phyloP scores from a whole-genome alignment of 2,888 invertebrate genomes.

The Arge pagana region DNA sequence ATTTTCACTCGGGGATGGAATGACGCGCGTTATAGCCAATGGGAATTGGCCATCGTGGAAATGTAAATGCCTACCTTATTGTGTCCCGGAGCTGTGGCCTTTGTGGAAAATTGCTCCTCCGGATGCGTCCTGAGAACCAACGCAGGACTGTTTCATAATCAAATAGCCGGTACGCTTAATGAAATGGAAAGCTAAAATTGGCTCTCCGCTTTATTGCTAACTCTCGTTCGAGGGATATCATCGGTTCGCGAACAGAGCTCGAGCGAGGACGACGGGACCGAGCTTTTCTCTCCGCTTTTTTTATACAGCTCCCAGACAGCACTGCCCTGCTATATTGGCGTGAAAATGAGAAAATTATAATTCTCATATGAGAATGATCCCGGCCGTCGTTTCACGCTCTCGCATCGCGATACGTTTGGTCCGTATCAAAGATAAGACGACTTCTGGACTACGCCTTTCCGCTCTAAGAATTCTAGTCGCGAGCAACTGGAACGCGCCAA shows the following conservation, averaged over 20 bases:
- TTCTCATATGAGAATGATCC: too few species aligned
- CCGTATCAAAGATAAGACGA: too few species aligned
- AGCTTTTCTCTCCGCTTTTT: too few species aligned
- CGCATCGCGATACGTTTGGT: too few species aligned
- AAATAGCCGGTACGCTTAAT: constrained; percentile 18
- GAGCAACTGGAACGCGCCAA: too few species aligned
- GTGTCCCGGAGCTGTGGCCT: constrained; percentile 34
- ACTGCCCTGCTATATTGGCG: not conserved
- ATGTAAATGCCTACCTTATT: constrained; percentile 51
- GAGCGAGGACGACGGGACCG: too few species aligned
- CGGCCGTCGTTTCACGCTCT: too few species aligned
- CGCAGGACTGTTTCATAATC: constrained; percentile 20
- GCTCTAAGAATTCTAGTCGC: too few species aligned
- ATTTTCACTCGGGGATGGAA: constrained; percentile 7
- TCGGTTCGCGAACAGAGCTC: constrained; percentile 8
- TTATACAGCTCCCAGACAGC: not conserved
- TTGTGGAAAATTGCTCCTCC: constrained; percentile 13
- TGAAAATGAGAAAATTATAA: not conserved
- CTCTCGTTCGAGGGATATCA: constrained; percentile 9
- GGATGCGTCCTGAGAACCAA: not conserved
- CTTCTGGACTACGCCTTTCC: too few species aligned
- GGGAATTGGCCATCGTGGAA: constrained; percentile 46
- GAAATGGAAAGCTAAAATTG: constrained; percentile 20
- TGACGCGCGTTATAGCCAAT: constrained; percentile 41
- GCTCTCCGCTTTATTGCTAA: constrained; percentile 14